These are phyloP conservation scores for Neuroterus valhalla DNA, from an alignment of 1,140 invertebrate species.

Conservation along the genomic window DNA sequence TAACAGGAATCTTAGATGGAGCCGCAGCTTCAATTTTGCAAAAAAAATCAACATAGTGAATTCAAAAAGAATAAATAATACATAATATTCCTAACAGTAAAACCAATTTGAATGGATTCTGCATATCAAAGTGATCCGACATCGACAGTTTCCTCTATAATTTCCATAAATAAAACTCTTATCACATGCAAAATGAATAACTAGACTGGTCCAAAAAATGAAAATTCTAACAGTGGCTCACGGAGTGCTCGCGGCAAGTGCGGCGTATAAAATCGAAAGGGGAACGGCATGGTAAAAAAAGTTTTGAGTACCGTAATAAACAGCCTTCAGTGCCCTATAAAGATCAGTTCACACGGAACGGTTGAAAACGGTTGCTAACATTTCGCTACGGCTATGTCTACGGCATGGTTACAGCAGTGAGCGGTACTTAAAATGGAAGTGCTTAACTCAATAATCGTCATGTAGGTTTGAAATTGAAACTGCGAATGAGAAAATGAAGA, in stretches of 20 bases:
- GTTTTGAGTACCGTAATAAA: background rate
- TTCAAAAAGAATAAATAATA: background rate
- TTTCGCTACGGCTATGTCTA: no score
- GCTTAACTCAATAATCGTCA: no score
- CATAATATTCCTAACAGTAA: background rate
- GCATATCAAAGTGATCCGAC: background rate
- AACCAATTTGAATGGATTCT: background rate
- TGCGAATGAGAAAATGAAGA: background rate
- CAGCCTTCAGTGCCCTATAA: conserved; percentile 8
- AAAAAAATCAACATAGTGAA: no score
- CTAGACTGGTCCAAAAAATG: background rate
- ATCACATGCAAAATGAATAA: background rate
- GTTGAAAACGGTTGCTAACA: background rate
- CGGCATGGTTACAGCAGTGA: background rate
- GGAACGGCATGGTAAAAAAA: background rate
- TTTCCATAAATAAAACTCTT: conserved; percentile 4
- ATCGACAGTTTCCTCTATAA: background rate
- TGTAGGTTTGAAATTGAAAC: background rate
- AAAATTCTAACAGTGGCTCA: background rate
- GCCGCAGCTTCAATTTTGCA: no score
- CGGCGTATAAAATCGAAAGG: background rate
- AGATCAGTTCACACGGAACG: background rate
- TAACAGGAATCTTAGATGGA: no score
- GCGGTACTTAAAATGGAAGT: background rate
- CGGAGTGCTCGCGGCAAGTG: background rate